Evolutionary conservation across 2,888 invertebrate genomes (phyloP).

Genomic region (Temnothorax rugatulus): DNA sequence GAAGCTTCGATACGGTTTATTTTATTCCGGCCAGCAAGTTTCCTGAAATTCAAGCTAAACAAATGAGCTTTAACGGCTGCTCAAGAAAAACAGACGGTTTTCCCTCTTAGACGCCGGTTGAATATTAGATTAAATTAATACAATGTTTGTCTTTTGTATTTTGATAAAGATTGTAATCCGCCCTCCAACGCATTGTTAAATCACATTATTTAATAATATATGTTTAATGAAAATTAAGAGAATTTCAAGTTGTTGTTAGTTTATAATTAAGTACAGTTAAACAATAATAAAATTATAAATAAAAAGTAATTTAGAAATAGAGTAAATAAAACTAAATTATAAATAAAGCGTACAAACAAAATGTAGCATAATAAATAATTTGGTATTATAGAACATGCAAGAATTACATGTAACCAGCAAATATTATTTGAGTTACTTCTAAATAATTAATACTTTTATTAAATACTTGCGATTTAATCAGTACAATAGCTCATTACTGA

Average conservation of each 20-base stretch:
- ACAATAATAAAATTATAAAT: not conserved
- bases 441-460: not conserved
- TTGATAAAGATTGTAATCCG: not conserved
- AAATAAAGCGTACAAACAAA: not conserved
- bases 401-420: not conserved
- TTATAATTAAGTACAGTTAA: not conserved
- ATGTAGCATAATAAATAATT: not conserved
- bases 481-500: not conserved
- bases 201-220: slow-evolving; percentile 4
- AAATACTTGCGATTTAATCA: slow-evolving; percentile 1
- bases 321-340: not conserved
- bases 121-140: slow-evolving; percentile 34
- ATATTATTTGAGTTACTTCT: slow-evolving; percentile 2
- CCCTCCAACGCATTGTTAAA: not conserved
- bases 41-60: slow-evolving; percentile 39
- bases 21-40: slow-evolving; percentile 40
- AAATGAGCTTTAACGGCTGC: slow-evolving; percentile 28
- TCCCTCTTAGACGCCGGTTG: not conserved
- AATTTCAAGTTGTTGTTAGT: slow-evolving; percentile 8
- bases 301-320: not conserved
- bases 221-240: not conserved
- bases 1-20: slow-evolving; percentile 66
- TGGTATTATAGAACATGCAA: not conserved
- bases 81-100: slow-evolving; percentile 28
- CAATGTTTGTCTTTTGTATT: slow-evolving; percentile 16